These are phyloP conservation scores for Syrphus vitripennis DNA, from an alignment of 2,888 invertebrate species.

Conservation along the genomic window DNA sequence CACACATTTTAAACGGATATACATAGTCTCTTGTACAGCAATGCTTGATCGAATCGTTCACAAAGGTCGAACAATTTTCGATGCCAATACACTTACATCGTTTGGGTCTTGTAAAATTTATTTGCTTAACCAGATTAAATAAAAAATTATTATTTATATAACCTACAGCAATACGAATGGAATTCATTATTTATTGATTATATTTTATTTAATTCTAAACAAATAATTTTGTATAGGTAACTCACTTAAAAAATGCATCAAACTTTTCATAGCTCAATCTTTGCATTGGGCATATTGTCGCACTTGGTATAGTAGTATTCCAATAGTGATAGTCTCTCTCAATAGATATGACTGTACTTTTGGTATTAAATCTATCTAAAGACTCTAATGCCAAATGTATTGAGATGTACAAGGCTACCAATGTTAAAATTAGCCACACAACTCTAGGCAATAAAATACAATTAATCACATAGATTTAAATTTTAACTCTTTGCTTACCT, in stretches of 20 bases:
- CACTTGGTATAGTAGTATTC: slow-evolving; percentile 78
- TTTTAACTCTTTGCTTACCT: slow-evolving; percentile 68
- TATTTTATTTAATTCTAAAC: too few relatives aligned
- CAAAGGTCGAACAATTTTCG: too few relatives aligned
- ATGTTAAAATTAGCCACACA: slow-evolving; percentile 76
- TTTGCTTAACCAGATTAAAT: too few relatives aligned
- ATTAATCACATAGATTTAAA: slow-evolving; percentile 43
- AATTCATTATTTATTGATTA: too few relatives aligned
- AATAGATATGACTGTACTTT: slow-evolving; percentile 79
- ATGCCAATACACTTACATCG: too few relatives aligned
- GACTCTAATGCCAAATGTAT: slow-evolving; percentile 77
- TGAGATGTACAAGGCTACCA: slow-evolving; percentile 75
- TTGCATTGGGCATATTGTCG: slow-evolving; percentile 79
- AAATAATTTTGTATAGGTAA: not conserved
- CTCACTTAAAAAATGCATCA: slow-evolving; percentile 76
- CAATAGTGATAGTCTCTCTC: slow-evolving; percentile 79
- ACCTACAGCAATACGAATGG: too few relatives aligned
- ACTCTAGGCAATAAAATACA: slow-evolving; percentile 65
- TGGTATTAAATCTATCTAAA: slow-evolving; percentile 77
- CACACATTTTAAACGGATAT: too few relatives aligned
- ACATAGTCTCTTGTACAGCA: too few relatives aligned
- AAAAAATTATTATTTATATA: too few relatives aligned
- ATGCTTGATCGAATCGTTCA: too few relatives aligned
- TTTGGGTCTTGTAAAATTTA: too few relatives aligned
- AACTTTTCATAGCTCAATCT: slow-evolving; percentile 75